Evolutionary conservation across 1,140 invertebrate species (phyloP).

Genomic region (Euborellia annulipes): DNA sequence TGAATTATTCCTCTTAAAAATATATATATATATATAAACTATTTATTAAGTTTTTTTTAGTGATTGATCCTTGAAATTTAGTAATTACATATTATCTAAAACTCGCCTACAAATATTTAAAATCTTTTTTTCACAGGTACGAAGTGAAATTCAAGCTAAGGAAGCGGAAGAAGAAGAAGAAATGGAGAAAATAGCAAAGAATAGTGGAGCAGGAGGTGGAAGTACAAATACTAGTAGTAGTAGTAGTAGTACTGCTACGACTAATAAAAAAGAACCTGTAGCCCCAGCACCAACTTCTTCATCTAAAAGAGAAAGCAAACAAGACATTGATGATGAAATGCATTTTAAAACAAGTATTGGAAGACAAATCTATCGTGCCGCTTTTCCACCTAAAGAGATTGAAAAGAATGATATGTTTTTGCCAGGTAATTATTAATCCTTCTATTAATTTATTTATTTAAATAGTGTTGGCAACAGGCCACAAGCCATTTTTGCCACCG

Average conservation of each 20-base stretch:
- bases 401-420: conserved; percentile 89
- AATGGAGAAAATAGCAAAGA: conserved; percentile 49
- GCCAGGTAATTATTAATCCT: conserved; percentile 37
- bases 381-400: conserved; percentile 41
- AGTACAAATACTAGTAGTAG: too few species aligned
- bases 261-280: too few species aligned
- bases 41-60: conserved; percentile 1
- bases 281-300: too few species aligned
- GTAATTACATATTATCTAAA: too few species aligned
- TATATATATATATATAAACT: too few species aligned
- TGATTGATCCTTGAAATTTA: conserved; percentile 5
- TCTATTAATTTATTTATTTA: too few species aligned
- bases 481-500: too few species aligned
- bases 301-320: conserved; percentile 36
- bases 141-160: conserved; percentile 63
- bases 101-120: too few species aligned
- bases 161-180: conserved; percentile 74
- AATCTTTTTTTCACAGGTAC: too few species aligned
- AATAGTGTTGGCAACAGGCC: too few species aligned
- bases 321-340: conserved; percentile 55
- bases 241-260: too few species aligned
- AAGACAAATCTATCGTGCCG: conserved; percentile 53
- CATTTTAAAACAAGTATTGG: conserved; percentile 66
- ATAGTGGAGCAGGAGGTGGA: conserved; percentile 24
- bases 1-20: too few species aligned